phyloP scores from a whole-genome alignment of 1,140 invertebrate genomes.

The Maconellicoccus hirsutus region DNA sequence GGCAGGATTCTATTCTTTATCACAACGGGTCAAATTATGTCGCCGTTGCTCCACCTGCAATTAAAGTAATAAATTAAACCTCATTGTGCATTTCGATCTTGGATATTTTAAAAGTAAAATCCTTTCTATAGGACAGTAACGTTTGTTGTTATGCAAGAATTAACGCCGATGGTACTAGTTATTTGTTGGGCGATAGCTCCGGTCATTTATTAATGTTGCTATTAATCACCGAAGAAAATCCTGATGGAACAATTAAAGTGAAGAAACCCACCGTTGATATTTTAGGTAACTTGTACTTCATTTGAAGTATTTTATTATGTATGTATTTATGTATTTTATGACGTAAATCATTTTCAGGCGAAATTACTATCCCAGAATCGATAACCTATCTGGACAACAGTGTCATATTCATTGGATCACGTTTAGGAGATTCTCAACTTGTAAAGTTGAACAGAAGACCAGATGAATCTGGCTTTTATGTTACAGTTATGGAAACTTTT shows the following conservation, averaged over 20 bases:
- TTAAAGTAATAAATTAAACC: conserved; percentile 51
- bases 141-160: conserved; percentile 92
- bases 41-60: conserved; percentile 81
- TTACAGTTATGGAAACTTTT: conserved; percentile 89
- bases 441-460: conserved; percentile 77
- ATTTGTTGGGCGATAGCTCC: conserved; percentile 87
- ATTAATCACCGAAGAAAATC: conserved; percentile 69
- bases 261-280: conserved; percentile 89
- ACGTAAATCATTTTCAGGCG: conserved; percentile 44
- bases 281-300: conserved; percentile 48
- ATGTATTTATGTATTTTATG: conserved; percentile 34
- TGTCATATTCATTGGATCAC: conserved; percentile 92
- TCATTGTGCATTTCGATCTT: not conserved
- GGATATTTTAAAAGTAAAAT: not conserved
- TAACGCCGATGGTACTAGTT: conserved; percentile 79
- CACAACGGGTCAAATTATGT: conserved; percentile 85
- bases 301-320: conserved; percentile 36
- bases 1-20: conserved; percentile 94
- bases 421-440: conserved; percentile 91
- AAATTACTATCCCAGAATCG: conserved; percentile 94
- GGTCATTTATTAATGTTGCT: conserved; percentile 96
- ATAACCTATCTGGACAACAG: conserved; percentile 99
- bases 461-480: conserved; percentile 79
- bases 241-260: conserved; percentile 60
- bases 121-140: conserved; percentile 63